A percentile compares a stretch with the other conserved stretches of the same genome.
Evolutionary conservation across 2,888 invertebrate genomes (phyloP).

Genomic region (Macrostomum cliftonense): DNA sequence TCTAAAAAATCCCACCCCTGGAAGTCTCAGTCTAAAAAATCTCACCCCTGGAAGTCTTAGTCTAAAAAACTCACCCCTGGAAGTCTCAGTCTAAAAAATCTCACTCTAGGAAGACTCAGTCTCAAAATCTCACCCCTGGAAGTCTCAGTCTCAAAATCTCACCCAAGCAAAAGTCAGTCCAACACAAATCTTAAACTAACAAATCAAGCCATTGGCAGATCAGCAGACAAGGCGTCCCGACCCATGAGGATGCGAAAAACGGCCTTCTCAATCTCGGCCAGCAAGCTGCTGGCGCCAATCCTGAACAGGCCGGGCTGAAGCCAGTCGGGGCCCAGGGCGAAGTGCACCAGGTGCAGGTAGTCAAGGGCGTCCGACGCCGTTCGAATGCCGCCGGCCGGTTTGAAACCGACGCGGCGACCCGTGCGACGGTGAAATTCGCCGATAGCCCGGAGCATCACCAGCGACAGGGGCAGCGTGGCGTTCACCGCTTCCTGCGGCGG

Average conservation of each 20-base stretch:
- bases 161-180: no score
- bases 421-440: constrained; percentile 51
- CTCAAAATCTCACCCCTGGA: no score
- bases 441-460: constrained; percentile 84
- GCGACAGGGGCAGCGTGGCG: constrained; percentile 70
- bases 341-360: constrained; percentile 66
- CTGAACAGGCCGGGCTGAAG: constrained; percentile 58
- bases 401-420: constrained; percentile 66
- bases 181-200: no score
- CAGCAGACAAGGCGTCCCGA: constrained; percentile 29
- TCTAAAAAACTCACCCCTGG: no score
- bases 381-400: constrained; percentile 88
- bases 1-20: no score
- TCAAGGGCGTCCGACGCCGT: constrained; percentile 62
- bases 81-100: no score
- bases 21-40: no score
- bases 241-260: constrained; percentile 32
- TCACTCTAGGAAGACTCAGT: no score
- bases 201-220: constrained; percentile 29
- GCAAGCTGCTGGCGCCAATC: constrained; percentile 76
- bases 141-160: no score
- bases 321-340: constrained; percentile 70
- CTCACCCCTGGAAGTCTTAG: no score
- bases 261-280: constrained; percentile 53
- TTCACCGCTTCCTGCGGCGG: constrained; percentile 47